Base-by-base conservation (phyloP, 2,797 vertebrate species). In the Pitangus sulphuratus region DNA sequence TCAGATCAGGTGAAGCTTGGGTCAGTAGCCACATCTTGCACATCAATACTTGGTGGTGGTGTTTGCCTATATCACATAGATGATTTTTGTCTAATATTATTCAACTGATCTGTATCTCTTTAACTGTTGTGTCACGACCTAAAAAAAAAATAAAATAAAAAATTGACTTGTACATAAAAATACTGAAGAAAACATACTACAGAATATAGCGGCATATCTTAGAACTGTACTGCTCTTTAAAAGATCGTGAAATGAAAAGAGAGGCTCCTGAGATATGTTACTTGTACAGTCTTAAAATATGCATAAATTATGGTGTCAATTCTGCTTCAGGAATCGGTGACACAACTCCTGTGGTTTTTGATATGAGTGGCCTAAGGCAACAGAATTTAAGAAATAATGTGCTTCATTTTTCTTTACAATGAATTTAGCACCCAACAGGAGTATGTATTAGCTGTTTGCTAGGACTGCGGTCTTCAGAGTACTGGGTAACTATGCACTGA, bases 301-400 rank as follows among this genome's bases (percentile, higher is more conserved):
- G 42, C 35, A 39, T 70, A 92, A 96, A 91, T 93, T 94, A 82
- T 45, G 30, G 33, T 40, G 69, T 86, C 17, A 78, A 30, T 74
- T 87, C 53, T 7, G 2, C 84, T 74, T 50, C 58, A 65, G 70
- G 48, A 66, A 51, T 20, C 3, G 15, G 62, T 62, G 57, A 56
- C 44, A 66, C 48, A 74, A 5, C 45, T 95, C 78, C 39, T 91
- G 22, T 89, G 42, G 56, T 51, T 93, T 66, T n/a, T 69, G n/a
- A 31, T 74, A 26, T 17, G 44, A 74, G 33, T 14, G 11, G 44
- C 88, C 83, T 74, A 64, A 74, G 83, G 85, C 61, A 77, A 77
- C 14, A 83, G 71, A 89, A 68, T 91, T 91, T 85, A 74, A 77
- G 42, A 61, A 70, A 37, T 42, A 48, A 53, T 51, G 42, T 79